Percentiles rank a stretch among this genome's conserved stretches.
These are phyloP conservation scores for Uromys caudimaculatus DNA, from an alignment of 2,797 vertebrate species.

Conservation along the genomic window DNA sequence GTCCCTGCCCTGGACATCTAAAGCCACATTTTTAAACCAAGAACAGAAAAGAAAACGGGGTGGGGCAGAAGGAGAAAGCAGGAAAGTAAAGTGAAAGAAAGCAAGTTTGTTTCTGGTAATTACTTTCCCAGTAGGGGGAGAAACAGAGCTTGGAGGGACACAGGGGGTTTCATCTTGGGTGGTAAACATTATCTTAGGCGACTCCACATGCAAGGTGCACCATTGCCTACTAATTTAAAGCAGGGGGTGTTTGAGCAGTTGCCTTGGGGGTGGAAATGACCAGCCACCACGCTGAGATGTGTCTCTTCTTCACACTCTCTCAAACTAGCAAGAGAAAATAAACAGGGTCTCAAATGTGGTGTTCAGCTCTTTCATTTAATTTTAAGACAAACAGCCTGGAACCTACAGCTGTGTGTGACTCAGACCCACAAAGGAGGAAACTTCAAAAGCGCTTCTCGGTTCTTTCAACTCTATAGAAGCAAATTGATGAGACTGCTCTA, in stretches of 20 bases:
- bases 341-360: conserved; percentile 9
- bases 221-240: conserved; percentile 15
- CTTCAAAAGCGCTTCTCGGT: conserved; percentile 60
- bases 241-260: background rate
- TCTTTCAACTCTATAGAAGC: conserved; percentile 28
- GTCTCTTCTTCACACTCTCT: background rate
- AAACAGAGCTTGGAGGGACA: background rate
- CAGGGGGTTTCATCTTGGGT: conserved; percentile 25
- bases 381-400: conserved; percentile 61
- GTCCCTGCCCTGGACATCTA: background rate
- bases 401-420: conserved; percentile 59
- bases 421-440: conserved; percentile 46
- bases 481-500: conserved; percentile 62
- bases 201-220: background rate
- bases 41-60: background rate
- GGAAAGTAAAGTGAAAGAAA: background rate
- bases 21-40: background rate
- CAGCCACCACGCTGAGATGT: background rate
- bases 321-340: conserved; percentile 60
- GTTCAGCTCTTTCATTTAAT: conserved; percentile 47
- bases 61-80: accelerated
- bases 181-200: conserved; percentile 19
- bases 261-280: conserved; percentile 28
- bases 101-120: background rate
- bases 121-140: background rate